Conservation (phyloP, 1,140 invertebrate species). For the Acyrthosiphon pisum region DNA sequence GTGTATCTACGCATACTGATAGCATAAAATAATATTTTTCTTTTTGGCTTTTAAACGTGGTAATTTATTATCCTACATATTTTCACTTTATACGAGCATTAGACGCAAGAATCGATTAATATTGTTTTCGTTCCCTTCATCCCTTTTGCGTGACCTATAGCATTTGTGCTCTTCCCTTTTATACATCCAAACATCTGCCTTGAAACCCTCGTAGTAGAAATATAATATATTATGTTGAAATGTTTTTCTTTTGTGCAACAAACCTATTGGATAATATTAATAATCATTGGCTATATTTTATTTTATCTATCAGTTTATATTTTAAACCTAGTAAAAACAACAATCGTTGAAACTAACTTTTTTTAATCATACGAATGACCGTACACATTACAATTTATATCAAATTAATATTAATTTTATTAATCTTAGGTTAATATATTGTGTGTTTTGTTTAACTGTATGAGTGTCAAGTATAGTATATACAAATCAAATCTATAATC, state of each 20-base stretch:
- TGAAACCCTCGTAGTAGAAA: slow-evolving; percentile 15
- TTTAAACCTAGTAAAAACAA: background rate
- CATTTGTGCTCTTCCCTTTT: slow-evolving; percentile 40
- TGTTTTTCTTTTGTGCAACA: background rate
- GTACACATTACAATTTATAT: background rate
- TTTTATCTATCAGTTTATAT: background rate
- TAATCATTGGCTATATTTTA: background rate
- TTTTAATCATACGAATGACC: background rate
- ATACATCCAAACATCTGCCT: slow-evolving; percentile 32
- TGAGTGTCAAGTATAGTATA: background rate
- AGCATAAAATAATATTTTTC: background rate
- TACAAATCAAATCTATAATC: background rate
- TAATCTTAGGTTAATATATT: background rate
- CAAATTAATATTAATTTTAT: background rate
- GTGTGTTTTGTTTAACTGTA: too few relatives aligned
- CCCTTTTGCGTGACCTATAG: slow-evolving; percentile 7
- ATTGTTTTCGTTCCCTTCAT: slow-evolving; percentile 21
- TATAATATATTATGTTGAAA: background rate
- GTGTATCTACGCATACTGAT: background rate
- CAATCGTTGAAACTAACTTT: background rate
- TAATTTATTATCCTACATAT: background rate
- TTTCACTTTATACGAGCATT: background rate
- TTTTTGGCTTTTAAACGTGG: background rate
- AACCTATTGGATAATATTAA: background rate
- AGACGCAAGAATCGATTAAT: slow-evolving; percentile 19